Evolutionary conservation across 2,888 invertebrate genomes (phyloP).

Genomic region (Oxytorus armatus): DNA sequence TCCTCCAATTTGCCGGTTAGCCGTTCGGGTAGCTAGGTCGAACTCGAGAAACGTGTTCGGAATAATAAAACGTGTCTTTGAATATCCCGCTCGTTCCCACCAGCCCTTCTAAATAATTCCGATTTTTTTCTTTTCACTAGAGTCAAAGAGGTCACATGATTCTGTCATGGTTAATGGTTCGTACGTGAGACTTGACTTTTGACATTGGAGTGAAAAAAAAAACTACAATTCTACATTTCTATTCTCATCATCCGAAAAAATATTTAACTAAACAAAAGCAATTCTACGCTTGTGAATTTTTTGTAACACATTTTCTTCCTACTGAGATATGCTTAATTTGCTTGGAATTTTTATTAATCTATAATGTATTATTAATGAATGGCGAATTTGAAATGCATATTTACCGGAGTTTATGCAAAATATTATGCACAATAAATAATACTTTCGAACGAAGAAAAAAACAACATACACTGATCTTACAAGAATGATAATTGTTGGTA

Average conservation of each 20-base stretch:
- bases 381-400: no score
- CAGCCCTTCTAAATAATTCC: slow-evolving; percentile 26
- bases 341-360: no score
- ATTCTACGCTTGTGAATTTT: neutral
- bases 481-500: no score
- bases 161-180: neutral
- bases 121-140: slow-evolving; percentile 16
- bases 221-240: neutral
- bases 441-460: no score
- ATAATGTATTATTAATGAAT: no score
- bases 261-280: neutral
- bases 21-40: slow-evolving; percentile 61
- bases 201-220: slow-evolving; percentile 1
- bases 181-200: neutral
- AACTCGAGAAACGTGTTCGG: slow-evolving; percentile 60
- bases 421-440: no score
- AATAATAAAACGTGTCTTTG: slow-evolving; percentile 59
- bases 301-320: no score
- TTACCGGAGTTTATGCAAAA: no score
- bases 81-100: slow-evolving; percentile 11
- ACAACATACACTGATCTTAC: no score
- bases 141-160: slow-evolving; percentile 16
- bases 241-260: neutral
- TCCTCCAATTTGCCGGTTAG: slow-evolving; percentile 68
- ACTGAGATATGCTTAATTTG: no score